These are phyloP conservation scores for Brienomyrus brachyistius DNA, from an alignment of 2,113 vertebrate species.

Conservation along the genomic window DNA sequence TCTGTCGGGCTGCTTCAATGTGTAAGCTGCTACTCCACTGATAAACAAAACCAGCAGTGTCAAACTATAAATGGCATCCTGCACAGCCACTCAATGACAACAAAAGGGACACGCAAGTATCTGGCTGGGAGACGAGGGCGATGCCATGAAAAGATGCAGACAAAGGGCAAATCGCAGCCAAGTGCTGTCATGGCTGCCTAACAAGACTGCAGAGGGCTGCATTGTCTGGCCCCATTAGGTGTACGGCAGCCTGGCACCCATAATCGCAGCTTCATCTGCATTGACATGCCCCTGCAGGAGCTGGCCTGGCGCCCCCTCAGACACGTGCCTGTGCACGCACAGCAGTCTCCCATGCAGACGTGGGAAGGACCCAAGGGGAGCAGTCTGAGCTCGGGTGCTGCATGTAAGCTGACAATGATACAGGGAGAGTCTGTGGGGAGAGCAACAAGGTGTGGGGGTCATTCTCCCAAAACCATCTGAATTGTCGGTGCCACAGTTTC, in stretches of 20 bases:
- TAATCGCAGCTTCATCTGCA: constrained; percentile 90
- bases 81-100: background rate
- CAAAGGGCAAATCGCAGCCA: constrained; percentile 91
- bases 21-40: background rate
- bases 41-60: background rate
- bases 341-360: background rate
- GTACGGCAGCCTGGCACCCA: constrained; percentile 78
- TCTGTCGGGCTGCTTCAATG: background rate
- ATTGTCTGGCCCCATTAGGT: constrained; percentile 63
- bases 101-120: background rate
- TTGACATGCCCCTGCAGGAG: constrained; percentile 56
- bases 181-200: constrained; percentile 91
- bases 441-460: background rate
- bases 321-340: background rate
- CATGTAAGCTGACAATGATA: background rate
- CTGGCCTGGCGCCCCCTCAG: constrained; percentile 21
- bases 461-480: background rate
- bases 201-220: constrained; percentile 89
- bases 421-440: background rate
- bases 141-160: constrained; percentile 53
- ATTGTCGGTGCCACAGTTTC: background rate
- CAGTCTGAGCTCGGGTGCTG: background rate
- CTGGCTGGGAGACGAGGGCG: background rate
- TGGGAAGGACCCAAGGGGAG: background rate
- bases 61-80: background rate